phyloP scores from a whole-genome alignment of 1,140 invertebrate genomes.

The Drosophila sproati region DNA sequence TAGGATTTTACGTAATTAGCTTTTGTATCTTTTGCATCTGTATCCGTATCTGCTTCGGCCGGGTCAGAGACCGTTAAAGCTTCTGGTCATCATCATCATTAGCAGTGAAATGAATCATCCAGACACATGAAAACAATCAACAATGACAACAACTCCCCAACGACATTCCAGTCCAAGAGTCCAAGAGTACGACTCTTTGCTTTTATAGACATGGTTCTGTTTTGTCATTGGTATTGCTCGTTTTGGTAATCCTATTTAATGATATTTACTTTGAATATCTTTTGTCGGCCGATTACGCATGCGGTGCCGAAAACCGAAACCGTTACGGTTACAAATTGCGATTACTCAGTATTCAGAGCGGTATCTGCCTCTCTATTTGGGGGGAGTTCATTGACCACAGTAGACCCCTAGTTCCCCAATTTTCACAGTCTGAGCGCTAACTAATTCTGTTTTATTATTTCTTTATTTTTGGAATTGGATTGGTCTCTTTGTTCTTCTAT shows the following conservation, averaged over 20 bases:
- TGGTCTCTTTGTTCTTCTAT: neutral
- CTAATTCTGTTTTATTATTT: slow-evolving; percentile 27
- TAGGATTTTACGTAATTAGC: slow-evolving; percentile 71
- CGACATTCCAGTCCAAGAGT: slow-evolving; percentile 20
- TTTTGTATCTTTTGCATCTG: slow-evolving; percentile 16
- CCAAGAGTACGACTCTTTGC: slow-evolving; percentile 29
- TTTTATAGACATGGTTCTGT: slow-evolving; percentile 52
- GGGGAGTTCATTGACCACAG: slow-evolving; percentile 51
- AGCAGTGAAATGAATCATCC: slow-evolving; percentile 52
- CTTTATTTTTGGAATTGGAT: slow-evolving; percentile 2
- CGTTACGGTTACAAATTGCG: slow-evolving; percentile 63
- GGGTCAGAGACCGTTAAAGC: slow-evolving; percentile 73
- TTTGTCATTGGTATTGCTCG: slow-evolving; percentile 50
- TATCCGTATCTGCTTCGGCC: neutral
- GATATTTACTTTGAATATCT: slow-evolving; percentile 65
- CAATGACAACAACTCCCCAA: neutral
- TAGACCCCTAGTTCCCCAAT: neutral
- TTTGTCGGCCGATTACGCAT: slow-evolving; percentile 56
- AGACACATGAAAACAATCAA: neutral
- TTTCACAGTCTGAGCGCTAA: slow-evolving; percentile 7
- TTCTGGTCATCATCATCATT: slow-evolving; percentile 76
- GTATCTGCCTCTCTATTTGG: neutral
- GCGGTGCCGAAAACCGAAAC: slow-evolving; percentile 50
- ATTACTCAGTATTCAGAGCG: slow-evolving; percentile 51
- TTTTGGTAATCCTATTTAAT: slow-evolving; percentile 82